A percentile compares a stretch with the other conserved stretches of the same genome.
phyloP scores from a whole-genome alignment of 2,113 vertebrate species.

The Phyllopteryx taeniolatus region DNA sequence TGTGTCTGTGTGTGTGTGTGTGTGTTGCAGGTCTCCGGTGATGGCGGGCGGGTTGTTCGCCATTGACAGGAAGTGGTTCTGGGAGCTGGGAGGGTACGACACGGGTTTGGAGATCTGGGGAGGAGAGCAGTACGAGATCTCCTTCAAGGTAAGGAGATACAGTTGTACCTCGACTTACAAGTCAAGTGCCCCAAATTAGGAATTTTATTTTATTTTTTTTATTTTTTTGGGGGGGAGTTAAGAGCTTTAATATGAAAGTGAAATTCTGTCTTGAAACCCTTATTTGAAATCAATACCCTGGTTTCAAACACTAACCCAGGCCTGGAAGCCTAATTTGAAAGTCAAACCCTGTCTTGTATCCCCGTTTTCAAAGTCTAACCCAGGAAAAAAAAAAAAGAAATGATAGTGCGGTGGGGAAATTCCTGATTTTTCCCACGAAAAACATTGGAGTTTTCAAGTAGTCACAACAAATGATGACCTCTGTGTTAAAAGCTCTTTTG shows the following conservation, averaged over 20 bases:
- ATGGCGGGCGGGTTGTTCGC: slow-evolving; percentile 98
- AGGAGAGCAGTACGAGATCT: slow-evolving; percentile 78
- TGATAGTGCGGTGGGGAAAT: too few species aligned
- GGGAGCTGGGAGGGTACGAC: slow-evolving; percentile 79
- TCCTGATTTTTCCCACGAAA: too few species aligned
- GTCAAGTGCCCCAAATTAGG: too few species aligned
- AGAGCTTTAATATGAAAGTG: too few species aligned
- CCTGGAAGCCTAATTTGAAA: neutral
- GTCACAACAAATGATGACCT: neutral
- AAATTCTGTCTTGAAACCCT: too few species aligned
- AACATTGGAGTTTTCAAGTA: neutral
- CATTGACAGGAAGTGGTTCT: slow-evolving; percentile 96
- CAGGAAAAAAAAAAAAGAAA: too few species aligned
- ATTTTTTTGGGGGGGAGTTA: neutral
- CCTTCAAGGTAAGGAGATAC: slow-evolving; percentile 63
- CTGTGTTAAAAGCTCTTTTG: neutral
- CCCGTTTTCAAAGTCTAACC: neutral
- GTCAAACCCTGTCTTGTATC: neutral
- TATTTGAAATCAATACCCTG: neutral
- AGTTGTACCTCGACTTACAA: too few species aligned
- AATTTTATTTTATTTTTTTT: too few species aligned
- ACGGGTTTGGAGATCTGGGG: slow-evolving; percentile 79
- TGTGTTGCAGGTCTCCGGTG: slow-evolving; percentile 86
- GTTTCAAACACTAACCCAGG: neutral
- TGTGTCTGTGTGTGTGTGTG: slow-evolving; percentile 8